These are phyloP conservation scores for Alligator mississippiensis DNA, from an alignment of 2,113 vertebrate species.

Conservation along the genomic window DNA sequence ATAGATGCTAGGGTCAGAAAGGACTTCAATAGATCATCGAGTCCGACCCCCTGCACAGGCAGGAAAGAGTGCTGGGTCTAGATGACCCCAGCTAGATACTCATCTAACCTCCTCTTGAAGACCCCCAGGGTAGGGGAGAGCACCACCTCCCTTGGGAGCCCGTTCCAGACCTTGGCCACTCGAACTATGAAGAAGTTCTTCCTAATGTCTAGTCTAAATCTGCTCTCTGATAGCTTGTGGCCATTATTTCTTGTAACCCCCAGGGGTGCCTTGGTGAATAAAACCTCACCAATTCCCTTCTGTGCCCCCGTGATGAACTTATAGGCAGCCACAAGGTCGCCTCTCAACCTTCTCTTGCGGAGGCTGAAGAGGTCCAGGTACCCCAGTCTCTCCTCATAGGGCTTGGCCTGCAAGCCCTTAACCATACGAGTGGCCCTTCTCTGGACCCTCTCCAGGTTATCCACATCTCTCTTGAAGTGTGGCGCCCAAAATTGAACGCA, in stretches of 20 bases:
- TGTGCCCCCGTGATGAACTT: neutral
- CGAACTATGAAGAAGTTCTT: neutral
- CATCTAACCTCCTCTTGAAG: neutral
- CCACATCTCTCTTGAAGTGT: neutral
- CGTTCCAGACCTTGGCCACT: neutral
- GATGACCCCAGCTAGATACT: neutral
- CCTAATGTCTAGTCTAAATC: neutral
- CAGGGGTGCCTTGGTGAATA: neutral
- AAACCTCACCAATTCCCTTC: neutral
- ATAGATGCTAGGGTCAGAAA: no score
- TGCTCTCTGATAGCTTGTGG: neutral
- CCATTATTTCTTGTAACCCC: neutral
- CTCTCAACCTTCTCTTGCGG: neutral
- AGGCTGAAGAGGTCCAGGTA: neutral
- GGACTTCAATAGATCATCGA: neutral
- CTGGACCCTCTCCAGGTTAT: neutral
- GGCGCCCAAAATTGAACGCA: neutral
- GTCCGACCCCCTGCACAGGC: neutral
- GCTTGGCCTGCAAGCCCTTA: neutral
- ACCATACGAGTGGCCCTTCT: neutral
- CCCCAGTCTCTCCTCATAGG: neutral
- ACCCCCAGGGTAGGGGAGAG: neutral
- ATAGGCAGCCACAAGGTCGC: neutral
- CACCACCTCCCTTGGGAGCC: neutral
- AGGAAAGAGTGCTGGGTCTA: neutral